Base-by-base conservation (phyloP, 2,113 vertebrate species). In the Chaetops frenatus region DNA sequence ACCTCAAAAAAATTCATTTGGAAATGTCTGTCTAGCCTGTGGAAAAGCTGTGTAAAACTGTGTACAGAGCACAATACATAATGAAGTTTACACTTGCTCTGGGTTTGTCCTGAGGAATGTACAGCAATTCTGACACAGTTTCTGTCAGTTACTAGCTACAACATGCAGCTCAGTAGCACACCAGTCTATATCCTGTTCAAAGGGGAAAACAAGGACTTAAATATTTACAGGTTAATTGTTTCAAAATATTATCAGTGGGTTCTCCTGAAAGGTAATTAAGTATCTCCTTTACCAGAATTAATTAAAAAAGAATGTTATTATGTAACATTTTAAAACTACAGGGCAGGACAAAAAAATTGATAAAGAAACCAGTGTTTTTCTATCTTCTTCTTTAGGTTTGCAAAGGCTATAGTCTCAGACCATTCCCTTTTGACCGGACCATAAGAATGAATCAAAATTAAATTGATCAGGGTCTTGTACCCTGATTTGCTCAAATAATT, bases 21-120 rank as follows among this genome's bases (percentile, higher is more conserved):
- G 56, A 96, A 97, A 96, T 85, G 81, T 66, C 88, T 97, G 65
- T 81, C 58, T 95, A 91, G 92, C 95, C 92, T 51, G 62, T 97
- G 96, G 96, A 98, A 97, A 97, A 98, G 87, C 95, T 89, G 51
- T 92, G 93, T 92, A 79, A 90, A 85, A 58, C 60, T 83, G 92
- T 94, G 93, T 95, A 97, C 35, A 76, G 76, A 94, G 94, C 62
- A 79, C 94, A 81, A 77, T 40, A 85, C 90, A 69, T 92, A 95
- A 96, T 91, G 92, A 94, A 96, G 67, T 91, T 95, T 94, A 86
- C 94, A 96, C 82, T 96, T 95, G 94, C 96, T 97, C 94, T 95
- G 94, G 60, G 81, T 97, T 97, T 96, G 77, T 97, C 90, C 86
- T 65, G 81, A 90, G 89, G 72, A 97, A 86, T 7, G 44, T 50